Conservation (phyloP, 1,140 invertebrate genomes). For the Trichonephila clavipes region DNA sequence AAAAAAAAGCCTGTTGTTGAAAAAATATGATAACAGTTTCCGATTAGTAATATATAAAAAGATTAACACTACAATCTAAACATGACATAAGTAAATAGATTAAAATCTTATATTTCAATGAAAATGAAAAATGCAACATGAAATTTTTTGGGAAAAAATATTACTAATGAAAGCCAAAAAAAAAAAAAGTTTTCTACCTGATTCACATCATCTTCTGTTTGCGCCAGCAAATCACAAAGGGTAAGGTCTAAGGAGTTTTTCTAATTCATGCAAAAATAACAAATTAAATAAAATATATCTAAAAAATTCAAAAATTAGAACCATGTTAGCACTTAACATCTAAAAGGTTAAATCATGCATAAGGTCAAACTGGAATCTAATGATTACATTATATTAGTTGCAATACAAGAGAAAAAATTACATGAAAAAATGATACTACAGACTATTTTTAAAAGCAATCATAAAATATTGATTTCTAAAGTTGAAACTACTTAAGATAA, state of each 20-base stretch:
- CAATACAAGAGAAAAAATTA: background rate
- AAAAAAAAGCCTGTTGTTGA: background rate
- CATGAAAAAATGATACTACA: background rate
- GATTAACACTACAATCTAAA: background rate
- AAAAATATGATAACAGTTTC: background rate
- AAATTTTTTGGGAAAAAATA: background rate
- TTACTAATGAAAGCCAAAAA: background rate
- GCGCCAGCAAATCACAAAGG: constrained; percentile 85
- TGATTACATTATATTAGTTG: background rate
- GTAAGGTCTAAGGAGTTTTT: constrained; percentile 85
- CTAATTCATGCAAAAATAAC: constrained; percentile 81
- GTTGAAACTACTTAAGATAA: no score
- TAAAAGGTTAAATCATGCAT: background rate
- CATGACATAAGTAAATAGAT: no score
- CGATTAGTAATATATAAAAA: background rate
- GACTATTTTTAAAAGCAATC: background rate
- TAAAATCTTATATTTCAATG: no score
- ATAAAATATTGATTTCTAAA: no score
- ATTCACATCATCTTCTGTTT: constrained; percentile 84
- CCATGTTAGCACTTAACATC: background rate
- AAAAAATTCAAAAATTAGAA: background rate
- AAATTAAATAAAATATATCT: constrained; percentile 1
- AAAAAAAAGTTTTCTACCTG: constrained; percentile 82
- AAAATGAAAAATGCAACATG: no score
- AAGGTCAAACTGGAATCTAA: background rate